These are phyloP conservation scores for Ferdinandea cuprea DNA, from an alignment of 2,888 invertebrate genomes.

Conservation along the genomic window DNA sequence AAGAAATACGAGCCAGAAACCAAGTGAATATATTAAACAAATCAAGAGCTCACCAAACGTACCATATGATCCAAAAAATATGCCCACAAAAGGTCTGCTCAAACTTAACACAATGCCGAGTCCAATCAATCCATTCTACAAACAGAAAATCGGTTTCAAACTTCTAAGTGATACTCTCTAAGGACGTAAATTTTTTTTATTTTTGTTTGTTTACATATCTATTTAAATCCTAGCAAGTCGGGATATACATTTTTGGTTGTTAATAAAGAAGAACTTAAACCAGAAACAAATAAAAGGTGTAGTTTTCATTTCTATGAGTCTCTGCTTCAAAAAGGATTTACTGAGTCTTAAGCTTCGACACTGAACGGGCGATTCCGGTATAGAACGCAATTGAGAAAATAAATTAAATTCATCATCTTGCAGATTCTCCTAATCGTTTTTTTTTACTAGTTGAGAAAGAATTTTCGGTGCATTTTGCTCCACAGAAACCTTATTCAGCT, in stretches of 20 bases:
- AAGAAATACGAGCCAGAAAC: slow-evolving; percentile 88
- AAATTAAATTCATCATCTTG: slow-evolving; percentile 76
- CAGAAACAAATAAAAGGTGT: slow-evolving; percentile 27
- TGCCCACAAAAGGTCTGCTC: slow-evolving; percentile 89
- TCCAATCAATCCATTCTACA: slow-evolving; percentile 91
- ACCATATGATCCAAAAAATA: slow-evolving; percentile 89
- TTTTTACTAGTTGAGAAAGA: background rate
- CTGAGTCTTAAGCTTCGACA: slow-evolving; percentile 80
- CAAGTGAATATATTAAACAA: slow-evolving; percentile 89
- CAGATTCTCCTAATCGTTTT: background rate
- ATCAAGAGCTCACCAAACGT: slow-evolving; percentile 89
- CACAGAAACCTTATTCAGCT: background rate
- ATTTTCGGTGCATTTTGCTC: background rate
- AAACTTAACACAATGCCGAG: slow-evolving; percentile 87
- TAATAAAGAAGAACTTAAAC: slow-evolving; percentile 31
- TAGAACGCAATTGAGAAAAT: slow-evolving; percentile 78
- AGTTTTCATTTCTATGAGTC: slow-evolving; percentile 43
- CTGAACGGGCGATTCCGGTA: slow-evolving; percentile 78
- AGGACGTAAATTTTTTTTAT: background rate
- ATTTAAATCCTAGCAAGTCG: no score
- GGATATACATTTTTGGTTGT: slow-evolving; percentile 26
- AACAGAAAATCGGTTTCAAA: slow-evolving; percentile 82
- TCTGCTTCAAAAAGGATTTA: slow-evolving; percentile 80
- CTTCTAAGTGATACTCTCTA: slow-evolving; percentile 49
- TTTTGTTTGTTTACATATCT: slow-evolving; percentile 34